A percentile compares a stretch with the other conserved stretches of the same genome.
phyloP scores from a whole-genome alignment of 2,113 vertebrate species.

The Nothoprocta perdicaria region DNA sequence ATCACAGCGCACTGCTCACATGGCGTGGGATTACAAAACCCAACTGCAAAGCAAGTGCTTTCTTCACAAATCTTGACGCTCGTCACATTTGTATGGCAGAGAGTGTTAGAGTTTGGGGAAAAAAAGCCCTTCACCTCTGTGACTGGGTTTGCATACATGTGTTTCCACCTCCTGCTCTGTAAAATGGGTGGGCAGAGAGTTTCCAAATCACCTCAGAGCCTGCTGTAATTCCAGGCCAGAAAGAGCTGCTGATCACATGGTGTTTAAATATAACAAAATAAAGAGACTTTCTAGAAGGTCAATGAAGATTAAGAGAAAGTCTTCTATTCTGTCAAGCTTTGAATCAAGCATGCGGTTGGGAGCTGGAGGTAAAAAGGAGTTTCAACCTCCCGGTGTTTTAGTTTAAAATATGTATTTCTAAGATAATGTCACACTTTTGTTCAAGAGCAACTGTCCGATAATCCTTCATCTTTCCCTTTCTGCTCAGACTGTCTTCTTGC shows the following conservation, averaged over 20 bases:
- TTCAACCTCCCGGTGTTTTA: not conserved
- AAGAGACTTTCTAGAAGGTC: not conserved
- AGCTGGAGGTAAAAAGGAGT: not conserved
- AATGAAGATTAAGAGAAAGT: not conserved
- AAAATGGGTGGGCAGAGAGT: not conserved
- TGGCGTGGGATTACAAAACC: not conserved
- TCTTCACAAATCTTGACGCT: not conserved
- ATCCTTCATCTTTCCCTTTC: not conserved
- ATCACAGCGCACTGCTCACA: not conserved
- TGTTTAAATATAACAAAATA: not conserved
- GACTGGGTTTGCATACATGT: rapidly evolving
- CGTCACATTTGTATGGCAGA: rapidly evolving
- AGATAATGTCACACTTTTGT: not conserved
- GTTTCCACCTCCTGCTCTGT: rapidly evolving
- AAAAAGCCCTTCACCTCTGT: not conserved
- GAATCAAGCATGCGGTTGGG: rapidly evolving
- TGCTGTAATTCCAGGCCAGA: not conserved
- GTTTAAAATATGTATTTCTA: not conserved
- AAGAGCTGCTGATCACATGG: not conserved
- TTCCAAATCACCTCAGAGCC: not conserved
- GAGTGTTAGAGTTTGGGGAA: not conserved
- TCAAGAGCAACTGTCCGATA: not conserved
- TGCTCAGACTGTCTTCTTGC: not conserved
- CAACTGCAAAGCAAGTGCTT: not conserved
- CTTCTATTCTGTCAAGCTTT: not conserved